Base-by-base conservation (phyloP, 2,888 invertebrate species). In the Eupithecia vulgata region DNA sequence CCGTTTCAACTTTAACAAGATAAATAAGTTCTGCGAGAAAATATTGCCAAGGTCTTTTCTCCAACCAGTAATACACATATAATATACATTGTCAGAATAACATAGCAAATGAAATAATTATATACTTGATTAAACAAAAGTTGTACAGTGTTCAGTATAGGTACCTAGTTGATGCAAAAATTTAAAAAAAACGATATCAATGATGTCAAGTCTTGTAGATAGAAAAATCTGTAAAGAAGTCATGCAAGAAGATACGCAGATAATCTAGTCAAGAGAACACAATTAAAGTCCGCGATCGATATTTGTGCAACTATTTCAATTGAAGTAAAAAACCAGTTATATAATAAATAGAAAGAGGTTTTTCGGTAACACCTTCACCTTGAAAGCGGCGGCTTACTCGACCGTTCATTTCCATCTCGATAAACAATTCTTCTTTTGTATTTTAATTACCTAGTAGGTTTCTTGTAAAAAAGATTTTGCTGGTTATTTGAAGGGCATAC, bases 291-390 rank as follows among this genome's bases (percentile, higher is more conserved):
- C 21, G 48, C 61, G 48, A 42, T n/a, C 59, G 59, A 30, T 71
- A 71, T 74, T 68, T 68, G 61, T 71, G 74, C 66, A 74, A 74
- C 68, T 17, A 42, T 65, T 34, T 67, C 17, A 68, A 62, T 70
- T 71, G 68, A 59, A 52, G 35, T 52, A 74, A 70, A 74, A 71
- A 75, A 69, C 25, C 25, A 37, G 62, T 72, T 75, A 75, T 72
- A 72, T 68, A 75, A 70, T 70, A 70, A 72, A 25, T 64, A 68
- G 68, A 72, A 72, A 72, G 13, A 72, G 67, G 72, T 72, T 74
- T 74, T 71, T 72, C 57, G 35, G 34, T 17, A 68, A 40, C 40
- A 68, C 75, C 72, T 75, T 72, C 72, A 75, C 75, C 75, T 75
- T 75, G 75, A 65, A 62, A 57, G 64, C 67, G 64, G 67, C 15